These are phyloP conservation scores for Sebastes glaucus DNA, from an alignment of 2,797 vertebrate genomes.

Conservation along the genomic window DNA sequence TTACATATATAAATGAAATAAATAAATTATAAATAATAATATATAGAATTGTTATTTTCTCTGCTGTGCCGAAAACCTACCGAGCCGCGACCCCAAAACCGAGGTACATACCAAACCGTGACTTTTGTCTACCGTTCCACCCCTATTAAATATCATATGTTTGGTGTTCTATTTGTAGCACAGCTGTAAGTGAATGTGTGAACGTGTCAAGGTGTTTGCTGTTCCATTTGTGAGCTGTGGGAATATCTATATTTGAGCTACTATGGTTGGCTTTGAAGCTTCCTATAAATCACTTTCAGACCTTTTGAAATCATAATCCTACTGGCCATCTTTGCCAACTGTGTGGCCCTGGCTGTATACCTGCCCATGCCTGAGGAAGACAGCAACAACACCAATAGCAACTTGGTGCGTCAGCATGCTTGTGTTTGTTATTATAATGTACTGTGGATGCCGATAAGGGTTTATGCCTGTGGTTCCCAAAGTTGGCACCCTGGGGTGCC, in stretches of 20 bases:
- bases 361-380: slow-evolving; percentile 95
- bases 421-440: not conserved
- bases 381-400: slow-evolving; percentile 89
- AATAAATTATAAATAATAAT: no score
- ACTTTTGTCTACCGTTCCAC: no score
- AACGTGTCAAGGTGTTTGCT: not conserved
- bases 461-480: not conserved
- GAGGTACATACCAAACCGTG: no score
- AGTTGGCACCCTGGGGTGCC: not conserved
- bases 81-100: no score
- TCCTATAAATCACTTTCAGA: slow-evolving; percentile 72
- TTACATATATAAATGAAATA: no score
- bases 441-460: not conserved
- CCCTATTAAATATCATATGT: not conserved
- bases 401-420: slow-evolving; percentile 84
- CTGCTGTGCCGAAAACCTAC: no score
- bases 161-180: not conserved
- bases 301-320: slow-evolving; percentile 95
- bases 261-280: not conserved
- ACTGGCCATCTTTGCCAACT: slow-evolving; percentile 88
- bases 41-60: no score
- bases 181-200: not conserved
- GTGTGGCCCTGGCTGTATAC: slow-evolving; percentile 91
- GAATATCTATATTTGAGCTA: not conserved
- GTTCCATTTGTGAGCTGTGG: not conserved